Evolutionary conservation across 2,113 vertebrate genomes (phyloP).

Genomic region (Rousettus leschenaultii): DNA sequence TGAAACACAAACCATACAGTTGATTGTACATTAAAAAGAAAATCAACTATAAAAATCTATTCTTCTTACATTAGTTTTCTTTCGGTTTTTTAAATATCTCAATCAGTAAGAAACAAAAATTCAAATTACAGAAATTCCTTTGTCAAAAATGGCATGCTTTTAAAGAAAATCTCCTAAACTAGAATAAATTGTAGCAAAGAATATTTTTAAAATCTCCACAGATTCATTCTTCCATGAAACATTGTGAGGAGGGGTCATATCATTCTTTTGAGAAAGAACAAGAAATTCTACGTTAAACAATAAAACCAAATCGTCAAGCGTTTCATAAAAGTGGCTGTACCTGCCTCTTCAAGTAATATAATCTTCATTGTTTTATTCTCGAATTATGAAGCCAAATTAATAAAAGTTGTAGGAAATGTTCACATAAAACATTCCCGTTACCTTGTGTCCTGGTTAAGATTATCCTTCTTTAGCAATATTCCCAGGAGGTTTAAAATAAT

Average conservation of each 20-base stretch:
- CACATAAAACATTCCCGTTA: conserved; percentile 68
- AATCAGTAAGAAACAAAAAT: neutral
- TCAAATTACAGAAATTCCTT: neutral
- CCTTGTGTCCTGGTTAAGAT: conserved; percentile 93
- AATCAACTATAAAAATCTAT: neutral
- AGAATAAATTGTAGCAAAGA: neutral
- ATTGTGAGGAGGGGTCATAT: fast-evolving
- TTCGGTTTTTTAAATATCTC: neutral
- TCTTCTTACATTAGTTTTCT: neutral
- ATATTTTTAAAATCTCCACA: neutral
- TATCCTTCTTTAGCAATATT: conserved; percentile 91
- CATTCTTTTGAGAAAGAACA: conserved; percentile 21
- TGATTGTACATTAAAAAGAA: neutral
- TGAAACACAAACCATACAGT: conserved; percentile 73
- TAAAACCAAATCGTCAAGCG: neutral
- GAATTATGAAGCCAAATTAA: neutral
- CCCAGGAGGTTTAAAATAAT: conserved; percentile 94
- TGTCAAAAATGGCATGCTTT: neutral
- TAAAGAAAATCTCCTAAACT: neutral
- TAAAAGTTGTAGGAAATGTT: neutral
- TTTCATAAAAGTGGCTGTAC: neutral
- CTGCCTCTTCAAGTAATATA: neutral
- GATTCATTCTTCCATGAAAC: neutral
- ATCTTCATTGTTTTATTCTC: neutral
- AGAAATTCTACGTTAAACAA: conserved; percentile 10